Percentiles rank a stretch among this genome's conserved stretches.
phyloP scores from a whole-genome alignment of 1,140 invertebrate genomes.

The Maconellicoccus hirsutus region DNA sequence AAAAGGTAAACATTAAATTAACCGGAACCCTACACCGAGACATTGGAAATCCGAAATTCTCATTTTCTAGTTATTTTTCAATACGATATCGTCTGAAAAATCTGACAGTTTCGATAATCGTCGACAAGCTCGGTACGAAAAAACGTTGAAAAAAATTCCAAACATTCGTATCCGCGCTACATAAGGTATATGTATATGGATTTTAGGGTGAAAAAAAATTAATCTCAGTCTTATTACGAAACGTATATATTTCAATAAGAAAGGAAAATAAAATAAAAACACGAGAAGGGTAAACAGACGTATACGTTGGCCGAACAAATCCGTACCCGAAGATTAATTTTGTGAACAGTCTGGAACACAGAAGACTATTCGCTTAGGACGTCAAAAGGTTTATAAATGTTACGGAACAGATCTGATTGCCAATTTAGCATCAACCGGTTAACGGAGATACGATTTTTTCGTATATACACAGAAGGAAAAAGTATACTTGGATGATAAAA shows the following conservation, averaged over 20 bases:
- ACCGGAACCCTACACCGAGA: too few species aligned
- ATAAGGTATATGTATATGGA: neutral
- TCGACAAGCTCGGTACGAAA: too few species aligned
- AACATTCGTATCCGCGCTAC: too few species aligned
- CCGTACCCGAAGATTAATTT: neutral
- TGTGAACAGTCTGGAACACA: neutral
- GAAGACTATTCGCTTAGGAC: neutral
- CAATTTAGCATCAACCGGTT: neutral
- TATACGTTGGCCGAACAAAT: too few species aligned
- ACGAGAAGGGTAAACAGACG: too few species aligned
- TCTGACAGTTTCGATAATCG: too few species aligned
- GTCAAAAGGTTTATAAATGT: slow-evolving; percentile 9
- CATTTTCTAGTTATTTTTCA: too few species aligned
- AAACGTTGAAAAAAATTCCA: neutral
- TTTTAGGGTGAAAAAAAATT: slow-evolving; percentile 1
- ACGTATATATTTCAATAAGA: neutral
- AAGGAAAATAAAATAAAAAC: neutral
- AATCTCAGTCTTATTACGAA: neutral
- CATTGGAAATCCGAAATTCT: too few species aligned
- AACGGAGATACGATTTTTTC: slow-evolving; percentile 5
- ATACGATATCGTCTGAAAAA: too few species aligned
- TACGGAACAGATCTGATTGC: neutral
- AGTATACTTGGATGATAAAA: neutral
- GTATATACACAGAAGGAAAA: neutral
- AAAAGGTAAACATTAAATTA: too few species aligned